Percentiles rank a stretch among this genome's conserved stretches.
These are phyloP conservation scores for Littorina saxatilis DNA, from an alignment of 1,140 invertebrate species.

Conservation along the genomic window DNA sequence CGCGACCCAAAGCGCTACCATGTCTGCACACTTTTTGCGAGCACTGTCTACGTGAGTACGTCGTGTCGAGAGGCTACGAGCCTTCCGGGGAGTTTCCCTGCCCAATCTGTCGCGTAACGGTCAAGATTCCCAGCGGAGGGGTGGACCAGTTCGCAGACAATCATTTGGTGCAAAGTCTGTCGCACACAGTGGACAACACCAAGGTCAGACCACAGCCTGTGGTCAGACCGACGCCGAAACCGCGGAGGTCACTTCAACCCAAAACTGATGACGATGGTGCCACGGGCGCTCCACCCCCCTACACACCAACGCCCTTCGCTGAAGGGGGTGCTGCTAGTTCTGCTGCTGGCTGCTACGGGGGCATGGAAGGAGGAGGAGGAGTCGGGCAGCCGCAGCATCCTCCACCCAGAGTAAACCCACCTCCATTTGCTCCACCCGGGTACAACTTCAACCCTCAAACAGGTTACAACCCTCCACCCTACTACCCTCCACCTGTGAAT, in stretches of 20 bases:
- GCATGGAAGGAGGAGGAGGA: background rate
- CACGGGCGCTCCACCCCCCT: constrained; percentile 8
- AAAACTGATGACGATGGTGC: constrained; percentile 23
- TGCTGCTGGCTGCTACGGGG: background rate
- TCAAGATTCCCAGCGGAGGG: constrained; percentile 54
- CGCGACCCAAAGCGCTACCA: constrained; percentile 67
- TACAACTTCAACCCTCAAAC: no score
- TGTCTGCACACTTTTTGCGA: constrained; percentile 72
- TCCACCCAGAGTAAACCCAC: background rate
- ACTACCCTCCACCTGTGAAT: constrained; percentile 26
- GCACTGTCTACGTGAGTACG: constrained; percentile 65
- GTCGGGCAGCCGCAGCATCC: background rate
- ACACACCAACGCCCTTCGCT: background rate
- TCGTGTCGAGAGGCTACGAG: constrained; percentile 55
- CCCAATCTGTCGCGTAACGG: constrained; percentile 60
- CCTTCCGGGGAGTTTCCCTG: constrained; percentile 63
- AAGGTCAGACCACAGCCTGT: constrained; percentile 37
- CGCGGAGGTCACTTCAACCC: constrained; percentile 35
- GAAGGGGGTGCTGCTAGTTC: background rate
- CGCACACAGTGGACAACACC: constrained; percentile 57
- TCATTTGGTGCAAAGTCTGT: constrained; percentile 61
- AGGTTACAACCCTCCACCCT: background rate
- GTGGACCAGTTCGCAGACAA: constrained; percentile 65
- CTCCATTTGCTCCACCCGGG: no score
- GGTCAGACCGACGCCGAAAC: constrained; percentile 46